Evolutionary conservation across 2,113 vertebrate species (phyloP), one percentile per base, ranked within the genome.

Genomic region (Aphelocoma coerulescens): DNA sequence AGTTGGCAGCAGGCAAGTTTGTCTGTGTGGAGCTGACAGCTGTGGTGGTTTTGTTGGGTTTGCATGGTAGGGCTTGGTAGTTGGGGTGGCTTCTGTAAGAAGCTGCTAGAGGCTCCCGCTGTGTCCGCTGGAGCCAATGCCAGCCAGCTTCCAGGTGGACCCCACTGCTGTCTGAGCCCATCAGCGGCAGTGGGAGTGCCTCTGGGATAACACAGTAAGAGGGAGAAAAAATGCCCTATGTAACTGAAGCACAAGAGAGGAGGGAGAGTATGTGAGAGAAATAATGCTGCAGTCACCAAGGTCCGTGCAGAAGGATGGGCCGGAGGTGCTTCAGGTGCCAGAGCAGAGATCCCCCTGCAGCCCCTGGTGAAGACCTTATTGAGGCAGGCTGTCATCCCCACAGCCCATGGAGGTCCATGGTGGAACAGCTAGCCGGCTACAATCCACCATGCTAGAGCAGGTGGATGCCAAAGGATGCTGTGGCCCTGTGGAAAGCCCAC

Each of bases 151-250:
- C 39, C 62, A 41, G 28, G 10, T 0, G 0, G 24, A 54, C 5
- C 30, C 30, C 26, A 16, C 24, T 0, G 1, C 41, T 35, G 52
- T 21, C 11, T 1, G 3, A 59, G 46, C 28, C 13, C 2, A 0
- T n/a, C 44, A 46, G 33, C 6, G 5, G 14, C 22, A 54, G n/a
- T 16, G 43, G 17, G 30, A n/a, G 41, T 6, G 1, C 26, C 48
- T 68, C 68, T 24, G 30, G 61, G 28, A 32, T 48, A 28, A 16
- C 15, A 3, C 0, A 7, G 16, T 33, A 7, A 33, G 15, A 33
- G 17, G 16, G 52, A n/a, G 16, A 9, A 21, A n/a, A 76, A 54
- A 23, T 26, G 30, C 16, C 30, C 8, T 48, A 11, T 15, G 7
- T 3, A 48, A 41, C 41, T 89, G 78, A 48, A 55, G n/a, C n/a